Percentiles rank a stretch among this genome's conserved stretches.
These are phyloP conservation scores for Eumaeus atala DNA, from an alignment of 1,140 invertebrate species.

Conservation along the genomic window DNA sequence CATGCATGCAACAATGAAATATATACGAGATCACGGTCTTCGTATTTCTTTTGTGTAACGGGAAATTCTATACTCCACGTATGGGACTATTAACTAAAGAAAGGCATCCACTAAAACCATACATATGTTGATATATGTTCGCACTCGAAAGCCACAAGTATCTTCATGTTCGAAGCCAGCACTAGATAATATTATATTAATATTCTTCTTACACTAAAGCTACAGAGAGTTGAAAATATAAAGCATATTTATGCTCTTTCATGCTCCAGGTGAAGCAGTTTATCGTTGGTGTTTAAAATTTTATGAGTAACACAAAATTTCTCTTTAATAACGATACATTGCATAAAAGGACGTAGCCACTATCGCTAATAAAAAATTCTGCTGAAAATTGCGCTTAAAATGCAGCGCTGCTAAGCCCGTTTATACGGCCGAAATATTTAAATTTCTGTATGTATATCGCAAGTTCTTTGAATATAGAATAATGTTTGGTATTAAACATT, in stretches of 20 bases:
- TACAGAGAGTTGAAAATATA: conserved; percentile 9
- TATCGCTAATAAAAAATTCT: conserved; percentile 13
- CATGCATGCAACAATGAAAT: too few relatives aligned
- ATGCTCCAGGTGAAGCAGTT: conserved; percentile 7
- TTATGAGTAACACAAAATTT: conserved; percentile 12
- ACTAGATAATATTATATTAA: background rate
- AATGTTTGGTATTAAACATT: too few relatives aligned
- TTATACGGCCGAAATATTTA: background rate
- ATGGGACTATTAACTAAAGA: too few relatives aligned
- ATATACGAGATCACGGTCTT: too few relatives aligned
- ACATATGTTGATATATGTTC: too few relatives aligned
- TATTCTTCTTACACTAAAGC: conserved; percentile 6
- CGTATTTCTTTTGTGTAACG: too few relatives aligned
- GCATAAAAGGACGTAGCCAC: conserved; percentile 12
- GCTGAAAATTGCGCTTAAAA: conserved; percentile 14
- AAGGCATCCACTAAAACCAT: too few relatives aligned
- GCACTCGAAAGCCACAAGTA: too few relatives aligned
- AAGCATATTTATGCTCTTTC: conserved; percentile 1
- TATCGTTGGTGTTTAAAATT: conserved; percentile 11
- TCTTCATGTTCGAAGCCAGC: too few relatives aligned
- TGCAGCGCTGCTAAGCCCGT: conserved; percentile 11
- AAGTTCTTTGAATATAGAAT: too few relatives aligned
- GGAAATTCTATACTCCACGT: too few relatives aligned
- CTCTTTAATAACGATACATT: conserved; percentile 14
- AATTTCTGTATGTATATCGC: too few relatives aligned